These are phyloP conservation scores for Crematogaster levior DNA, from an alignment of 2,888 invertebrate genomes.

Conservation along the genomic window DNA sequence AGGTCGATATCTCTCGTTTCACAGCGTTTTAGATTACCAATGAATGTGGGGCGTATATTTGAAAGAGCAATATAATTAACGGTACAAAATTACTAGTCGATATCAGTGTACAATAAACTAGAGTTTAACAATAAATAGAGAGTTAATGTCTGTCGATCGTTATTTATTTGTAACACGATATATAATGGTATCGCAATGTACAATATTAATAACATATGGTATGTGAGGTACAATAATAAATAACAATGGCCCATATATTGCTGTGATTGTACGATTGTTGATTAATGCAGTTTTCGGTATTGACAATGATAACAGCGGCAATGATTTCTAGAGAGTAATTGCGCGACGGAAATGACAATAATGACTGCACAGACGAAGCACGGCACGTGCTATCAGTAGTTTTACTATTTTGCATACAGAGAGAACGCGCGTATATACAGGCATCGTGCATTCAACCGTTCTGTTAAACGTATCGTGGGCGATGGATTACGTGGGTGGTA, in stretches of 20 bases:
- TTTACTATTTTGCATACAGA: slow-evolving; percentile 37
- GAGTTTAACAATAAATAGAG: too few species aligned
- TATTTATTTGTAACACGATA: neutral
- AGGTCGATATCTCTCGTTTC: slow-evolving; percentile 72
- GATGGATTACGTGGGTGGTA: slow-evolving; percentile 39
- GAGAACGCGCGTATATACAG: slow-evolving; percentile 13
- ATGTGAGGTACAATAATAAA: neutral
- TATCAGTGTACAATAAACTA: neutral
- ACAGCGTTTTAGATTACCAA: neutral
- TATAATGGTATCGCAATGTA: neutral
- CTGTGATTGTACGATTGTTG: neutral
- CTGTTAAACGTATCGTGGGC: slow-evolving; percentile 50
- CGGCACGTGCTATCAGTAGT: slow-evolving; percentile 6
- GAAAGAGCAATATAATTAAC: slow-evolving; percentile 15
- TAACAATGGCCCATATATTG: neutral
- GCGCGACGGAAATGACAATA: neutral
- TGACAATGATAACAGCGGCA: neutral
- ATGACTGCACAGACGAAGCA: neutral
- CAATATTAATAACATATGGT: slow-evolving; percentile 8
- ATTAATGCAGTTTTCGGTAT: neutral
- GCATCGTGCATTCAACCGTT: slow-evolving; percentile 22
- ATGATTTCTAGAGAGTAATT: slow-evolving; percentile 18
- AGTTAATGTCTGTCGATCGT: neutral
- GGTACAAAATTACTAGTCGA: neutral
- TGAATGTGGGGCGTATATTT: neutral